These are phyloP conservation scores for Leucosticte australis DNA, from an alignment of 2,113 vertebrate genomes.

Conservation along the genomic window DNA sequence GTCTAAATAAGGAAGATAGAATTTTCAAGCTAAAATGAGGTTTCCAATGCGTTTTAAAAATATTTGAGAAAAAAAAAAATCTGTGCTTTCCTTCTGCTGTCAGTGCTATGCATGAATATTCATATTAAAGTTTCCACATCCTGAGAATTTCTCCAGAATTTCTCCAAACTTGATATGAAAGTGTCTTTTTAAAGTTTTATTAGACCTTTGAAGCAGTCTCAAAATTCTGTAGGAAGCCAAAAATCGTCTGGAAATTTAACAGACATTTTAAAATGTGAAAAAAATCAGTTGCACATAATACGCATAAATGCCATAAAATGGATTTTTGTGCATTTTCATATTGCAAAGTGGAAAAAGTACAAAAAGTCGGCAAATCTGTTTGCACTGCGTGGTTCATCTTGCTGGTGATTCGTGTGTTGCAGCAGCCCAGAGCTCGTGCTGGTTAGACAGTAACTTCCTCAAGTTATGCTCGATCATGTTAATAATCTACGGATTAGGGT, in stretches of 20 bases:
- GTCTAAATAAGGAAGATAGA: background rate
- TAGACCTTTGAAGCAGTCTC: background rate
- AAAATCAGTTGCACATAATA: background rate
- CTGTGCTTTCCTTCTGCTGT: background rate
- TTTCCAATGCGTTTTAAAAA: background rate
- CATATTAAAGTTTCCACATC: background rate
- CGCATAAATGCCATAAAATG: background rate
- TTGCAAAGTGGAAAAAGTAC: background rate
- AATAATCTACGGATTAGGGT: slow-evolving; percentile 28
- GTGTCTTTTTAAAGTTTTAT: background rate
- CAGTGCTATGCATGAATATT: background rate
- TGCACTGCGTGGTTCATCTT: background rate
- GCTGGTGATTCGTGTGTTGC: background rate
- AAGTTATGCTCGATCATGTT: slow-evolving; percentile 24
- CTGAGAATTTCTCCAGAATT: background rate
- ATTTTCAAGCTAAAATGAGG: background rate
- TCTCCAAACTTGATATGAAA: background rate
- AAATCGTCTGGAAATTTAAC: background rate
- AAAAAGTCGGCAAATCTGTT: background rate
- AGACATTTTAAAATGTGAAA: background rate
- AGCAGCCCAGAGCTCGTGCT: background rate
- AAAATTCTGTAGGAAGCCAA: background rate
- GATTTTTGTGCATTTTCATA: background rate
- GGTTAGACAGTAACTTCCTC: background rate
- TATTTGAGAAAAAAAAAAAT: background rate